phyloP scores from a whole-genome alignment of 1,140 invertebrate species.

The Hylaeus volcanicus region DNA sequence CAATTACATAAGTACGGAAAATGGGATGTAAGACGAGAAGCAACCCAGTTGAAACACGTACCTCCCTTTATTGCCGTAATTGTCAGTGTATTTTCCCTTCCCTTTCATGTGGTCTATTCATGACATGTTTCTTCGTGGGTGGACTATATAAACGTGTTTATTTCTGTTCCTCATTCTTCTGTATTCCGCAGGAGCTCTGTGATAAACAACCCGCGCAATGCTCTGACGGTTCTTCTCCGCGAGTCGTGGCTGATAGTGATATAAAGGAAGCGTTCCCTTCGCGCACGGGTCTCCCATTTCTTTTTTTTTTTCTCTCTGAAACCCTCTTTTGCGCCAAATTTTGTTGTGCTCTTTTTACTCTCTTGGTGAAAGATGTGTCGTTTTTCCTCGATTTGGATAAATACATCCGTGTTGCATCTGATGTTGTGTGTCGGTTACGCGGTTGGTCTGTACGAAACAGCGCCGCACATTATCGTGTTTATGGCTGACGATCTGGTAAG shows the following conservation, averaged over 20 bases:
- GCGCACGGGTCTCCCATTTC: not conserved
- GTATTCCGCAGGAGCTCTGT: conserved; percentile 61
- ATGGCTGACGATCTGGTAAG: conserved; percentile 85
- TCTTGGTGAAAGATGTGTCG: conserved; percentile 15
- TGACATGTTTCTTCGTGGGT: conserved; percentile 70
- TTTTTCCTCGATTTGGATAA: not conserved
- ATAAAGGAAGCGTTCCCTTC: not conserved
- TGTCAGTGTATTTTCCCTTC: conserved; percentile 62
- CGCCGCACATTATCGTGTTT: conserved; percentile 82
- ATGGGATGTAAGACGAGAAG: conserved; percentile 66
- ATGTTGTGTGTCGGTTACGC: not conserved
- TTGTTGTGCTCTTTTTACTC: not conserved
- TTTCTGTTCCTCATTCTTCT: conserved; percentile 60
- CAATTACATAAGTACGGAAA: conserved; percentile 58
- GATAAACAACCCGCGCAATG: conserved; percentile 55
- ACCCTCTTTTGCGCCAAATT: no score
- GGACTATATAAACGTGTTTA: conserved; percentile 77
- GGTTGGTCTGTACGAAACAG: conserved; percentile 65
- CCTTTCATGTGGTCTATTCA: conserved; percentile 68
- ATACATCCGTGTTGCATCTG: conserved; percentile 7
- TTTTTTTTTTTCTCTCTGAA: no score
- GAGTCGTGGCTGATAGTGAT: conserved; percentile 12
- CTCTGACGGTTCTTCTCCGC: conserved; percentile 19
- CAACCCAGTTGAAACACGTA: conserved; percentile 66
- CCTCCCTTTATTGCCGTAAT: conserved; percentile 65